Percentiles rank a stretch among this genome's conserved stretches.
Evolutionary conservation across 2,113 vertebrate genomes (phyloP).

Genomic region (Mobula hypostoma): DNA sequence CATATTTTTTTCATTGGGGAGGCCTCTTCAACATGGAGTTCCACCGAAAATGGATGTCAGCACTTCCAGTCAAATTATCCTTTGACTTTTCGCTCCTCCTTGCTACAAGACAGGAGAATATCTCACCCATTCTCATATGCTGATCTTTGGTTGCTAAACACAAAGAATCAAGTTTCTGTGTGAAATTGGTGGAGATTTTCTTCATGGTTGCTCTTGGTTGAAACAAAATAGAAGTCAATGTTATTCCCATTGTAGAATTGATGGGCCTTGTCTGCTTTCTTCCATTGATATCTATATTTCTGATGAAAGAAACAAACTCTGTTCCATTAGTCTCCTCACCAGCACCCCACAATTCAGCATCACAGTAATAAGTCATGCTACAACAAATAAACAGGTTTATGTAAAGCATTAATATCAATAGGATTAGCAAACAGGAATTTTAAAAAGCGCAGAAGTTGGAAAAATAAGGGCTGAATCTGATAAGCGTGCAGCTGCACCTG

Average conservation of each 20-base stretch:
- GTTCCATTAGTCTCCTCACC: not conserved
- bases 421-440: not conserved
- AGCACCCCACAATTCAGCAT: not conserved
- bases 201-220: too few species aligned
- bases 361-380: not conserved
- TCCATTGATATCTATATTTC: not conserved
- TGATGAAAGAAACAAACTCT: not conserved
- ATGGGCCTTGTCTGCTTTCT: not conserved
- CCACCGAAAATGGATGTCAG: not conserved
- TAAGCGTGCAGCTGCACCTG: not conserved
- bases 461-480: not conserved
- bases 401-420: not conserved
- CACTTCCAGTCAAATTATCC: not conserved
- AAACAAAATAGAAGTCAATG: not conserved
- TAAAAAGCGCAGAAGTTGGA: not conserved
- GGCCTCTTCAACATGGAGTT: not conserved
- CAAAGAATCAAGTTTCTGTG: too few species aligned
- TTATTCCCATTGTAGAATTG: too few species aligned
- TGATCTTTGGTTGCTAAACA: not conserved
- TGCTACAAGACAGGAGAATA: not conserved
- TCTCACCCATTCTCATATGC: not conserved
- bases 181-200: too few species aligned
- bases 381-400: not conserved
- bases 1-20: not conserved
- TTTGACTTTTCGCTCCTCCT: not conserved